Evolutionary conservation across 2,797 vertebrate species (phyloP).

Genomic region (Coccyzus lansbergi): DNA sequence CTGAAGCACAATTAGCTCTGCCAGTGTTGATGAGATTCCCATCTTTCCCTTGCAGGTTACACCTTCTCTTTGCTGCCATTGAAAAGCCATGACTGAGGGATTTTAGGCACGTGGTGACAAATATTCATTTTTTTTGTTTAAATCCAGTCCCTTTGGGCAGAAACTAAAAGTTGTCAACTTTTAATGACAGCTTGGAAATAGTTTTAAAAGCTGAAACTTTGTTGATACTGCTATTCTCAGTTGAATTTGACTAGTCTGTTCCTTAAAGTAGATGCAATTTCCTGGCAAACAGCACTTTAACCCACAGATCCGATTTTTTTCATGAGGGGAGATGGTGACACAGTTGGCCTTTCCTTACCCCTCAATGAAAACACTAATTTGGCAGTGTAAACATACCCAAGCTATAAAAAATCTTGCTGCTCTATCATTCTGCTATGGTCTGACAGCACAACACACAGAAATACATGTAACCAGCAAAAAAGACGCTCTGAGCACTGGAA

Average conservation of each 20-base stretch:
- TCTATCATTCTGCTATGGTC: background rate
- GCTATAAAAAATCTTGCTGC: background rate
- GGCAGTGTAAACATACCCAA: background rate
- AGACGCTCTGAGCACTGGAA: background rate
- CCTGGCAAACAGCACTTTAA: background rate
- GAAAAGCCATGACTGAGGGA: background rate
- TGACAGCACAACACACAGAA: background rate
- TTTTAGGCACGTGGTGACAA: background rate
- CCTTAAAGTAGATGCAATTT: background rate
- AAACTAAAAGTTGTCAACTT: background rate
- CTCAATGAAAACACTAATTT: background rate
- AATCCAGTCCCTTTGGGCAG: background rate
- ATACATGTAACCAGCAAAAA: background rate
- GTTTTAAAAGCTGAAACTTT: background rate
- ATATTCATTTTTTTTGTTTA: background rate
- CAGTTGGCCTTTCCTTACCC: background rate
- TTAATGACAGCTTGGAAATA: background rate
- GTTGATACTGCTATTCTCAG: background rate
- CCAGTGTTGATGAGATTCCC: background rate
- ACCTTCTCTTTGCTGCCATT: background rate
- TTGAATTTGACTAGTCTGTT: background rate
- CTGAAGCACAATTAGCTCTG: background rate
- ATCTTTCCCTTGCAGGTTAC: background rate
- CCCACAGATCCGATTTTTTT: background rate
- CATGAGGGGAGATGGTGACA: background rate